phyloP scores from a whole-genome alignment of 2,113 vertebrate genomes.

The Gallinago paraguaiae region DNA sequence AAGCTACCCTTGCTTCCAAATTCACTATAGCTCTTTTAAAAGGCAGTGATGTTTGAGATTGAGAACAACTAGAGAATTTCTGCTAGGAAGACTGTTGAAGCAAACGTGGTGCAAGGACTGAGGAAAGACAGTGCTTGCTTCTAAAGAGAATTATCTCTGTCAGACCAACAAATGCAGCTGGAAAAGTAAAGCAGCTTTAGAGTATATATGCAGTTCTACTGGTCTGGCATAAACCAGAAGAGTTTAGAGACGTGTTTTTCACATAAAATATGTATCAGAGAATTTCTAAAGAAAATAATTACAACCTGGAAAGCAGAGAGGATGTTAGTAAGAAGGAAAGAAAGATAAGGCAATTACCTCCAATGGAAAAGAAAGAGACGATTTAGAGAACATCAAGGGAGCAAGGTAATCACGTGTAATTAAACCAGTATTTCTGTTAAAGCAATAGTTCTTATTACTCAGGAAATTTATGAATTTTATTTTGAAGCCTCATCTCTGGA shows the following conservation, averaged over 20 bases:
- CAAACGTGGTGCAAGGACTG: not conserved
- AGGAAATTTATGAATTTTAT: not conserved
- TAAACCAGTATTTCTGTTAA: not conserved
- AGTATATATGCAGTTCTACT: not conserved
- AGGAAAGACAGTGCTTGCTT: not conserved
- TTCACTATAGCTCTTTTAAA: not conserved
- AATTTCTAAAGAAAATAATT: not conserved
- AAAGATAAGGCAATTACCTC: not conserved
- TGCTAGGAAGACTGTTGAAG: not conserved
- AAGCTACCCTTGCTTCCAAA: not conserved
- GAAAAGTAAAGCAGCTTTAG: not conserved
- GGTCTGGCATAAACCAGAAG: not conserved
- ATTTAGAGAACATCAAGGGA: not conserved
- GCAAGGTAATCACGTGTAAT: not conserved
- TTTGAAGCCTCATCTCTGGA: not conserved
- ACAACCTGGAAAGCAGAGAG: not conserved
- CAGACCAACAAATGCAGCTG: not conserved
- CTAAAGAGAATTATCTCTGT: not conserved
- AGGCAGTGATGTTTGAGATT: not conserved
- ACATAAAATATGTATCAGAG: not conserved
- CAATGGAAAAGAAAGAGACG: not conserved
- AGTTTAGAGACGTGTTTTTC: not conserved
- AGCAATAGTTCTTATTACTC: not conserved
- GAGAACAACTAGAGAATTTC: not conserved
- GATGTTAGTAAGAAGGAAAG: not conserved